Evolutionary conservation across 2,797 vertebrate genomes (phyloP).

Genomic region (Rhynchotus rufescens): DNA sequence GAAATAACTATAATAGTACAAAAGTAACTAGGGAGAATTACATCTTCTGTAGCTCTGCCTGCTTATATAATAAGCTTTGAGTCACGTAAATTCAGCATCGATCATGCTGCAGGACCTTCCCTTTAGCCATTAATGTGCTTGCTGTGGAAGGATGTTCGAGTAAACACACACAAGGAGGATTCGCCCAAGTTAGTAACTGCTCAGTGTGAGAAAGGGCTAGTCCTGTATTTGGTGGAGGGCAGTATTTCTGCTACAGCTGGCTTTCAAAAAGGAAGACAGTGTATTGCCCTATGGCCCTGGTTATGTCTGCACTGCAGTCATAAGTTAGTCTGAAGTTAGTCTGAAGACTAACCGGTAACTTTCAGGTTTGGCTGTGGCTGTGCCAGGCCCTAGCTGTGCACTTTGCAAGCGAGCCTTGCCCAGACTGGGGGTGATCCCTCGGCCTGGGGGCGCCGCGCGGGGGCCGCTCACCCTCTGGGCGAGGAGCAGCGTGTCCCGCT

Average conservation of each 20-base stretch:
- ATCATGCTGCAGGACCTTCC: background rate
- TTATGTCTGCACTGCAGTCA: rapidly evolving
- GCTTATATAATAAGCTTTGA: background rate
- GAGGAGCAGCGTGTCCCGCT: conserved; percentile 78
- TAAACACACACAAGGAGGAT: background rate
- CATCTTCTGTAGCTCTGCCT: background rate
- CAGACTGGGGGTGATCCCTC: background rate
- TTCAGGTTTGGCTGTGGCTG: background rate
- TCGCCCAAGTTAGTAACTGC: background rate
- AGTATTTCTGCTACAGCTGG: background rate
- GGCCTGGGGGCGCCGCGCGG: background rate
- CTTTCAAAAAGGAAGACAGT: background rate
- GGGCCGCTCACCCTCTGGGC: conserved; percentile 86
- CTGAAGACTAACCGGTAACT: background rate
- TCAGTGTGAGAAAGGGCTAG: background rate
- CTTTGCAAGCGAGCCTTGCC: conserved; percentile 24
- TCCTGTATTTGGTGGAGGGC: background rate
- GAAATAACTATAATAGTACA: background rate
- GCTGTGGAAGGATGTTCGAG: background rate
- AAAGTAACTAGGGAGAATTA: background rate
- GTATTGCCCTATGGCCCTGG: background rate
- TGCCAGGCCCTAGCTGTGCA: background rate
- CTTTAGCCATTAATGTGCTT: background rate
- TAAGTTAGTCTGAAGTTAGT: background rate
- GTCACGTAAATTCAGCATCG: background rate